Conservation (phyloP, 1,140 invertebrate genomes). For the Oncopodura yosiiana region DNA sequence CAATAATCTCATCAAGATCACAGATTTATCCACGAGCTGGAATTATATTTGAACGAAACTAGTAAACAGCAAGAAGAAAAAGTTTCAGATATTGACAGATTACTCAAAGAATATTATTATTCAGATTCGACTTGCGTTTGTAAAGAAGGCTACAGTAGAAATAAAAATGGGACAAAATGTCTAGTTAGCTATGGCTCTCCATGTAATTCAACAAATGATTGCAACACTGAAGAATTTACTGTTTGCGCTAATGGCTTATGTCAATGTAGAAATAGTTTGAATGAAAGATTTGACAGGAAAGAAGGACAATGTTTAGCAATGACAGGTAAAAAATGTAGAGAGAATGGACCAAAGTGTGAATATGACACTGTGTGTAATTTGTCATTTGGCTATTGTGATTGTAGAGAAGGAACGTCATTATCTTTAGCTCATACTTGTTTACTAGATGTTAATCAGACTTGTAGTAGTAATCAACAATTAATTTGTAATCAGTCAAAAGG, state of each 20-base stretch:
- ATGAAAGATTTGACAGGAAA: background rate
- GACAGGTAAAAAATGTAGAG: background rate
- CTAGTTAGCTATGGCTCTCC: no score
- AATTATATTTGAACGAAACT: no score
- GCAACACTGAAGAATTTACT: no score
- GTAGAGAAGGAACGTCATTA: background rate
- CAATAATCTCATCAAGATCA: no score
- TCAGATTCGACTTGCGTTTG: no score
- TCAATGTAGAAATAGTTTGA: background rate
- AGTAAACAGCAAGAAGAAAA: no score
- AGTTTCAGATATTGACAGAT: no score
- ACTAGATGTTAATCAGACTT: conserved; percentile 6
- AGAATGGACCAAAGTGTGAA: conserved; percentile 6
- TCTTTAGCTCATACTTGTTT: conserved; percentile 8
- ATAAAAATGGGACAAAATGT: no score
- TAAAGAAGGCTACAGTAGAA: no score
- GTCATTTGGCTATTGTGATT: conserved; percentile 13
- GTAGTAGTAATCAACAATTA: conserved; percentile 2
- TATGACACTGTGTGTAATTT: conserved; percentile 7
- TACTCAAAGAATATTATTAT: no score
- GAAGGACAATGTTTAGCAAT: background rate
- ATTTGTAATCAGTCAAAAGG: conserved; percentile 15
- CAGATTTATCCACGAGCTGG: no score
- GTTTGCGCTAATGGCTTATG: background rate
- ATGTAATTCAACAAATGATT: no score